Percentiles rank a stretch among this genome's conserved stretches.
These are phyloP conservation scores for Anoplopoma fimbria DNA, from an alignment of 2,113 vertebrate genomes.

Conservation along the genomic window DNA sequence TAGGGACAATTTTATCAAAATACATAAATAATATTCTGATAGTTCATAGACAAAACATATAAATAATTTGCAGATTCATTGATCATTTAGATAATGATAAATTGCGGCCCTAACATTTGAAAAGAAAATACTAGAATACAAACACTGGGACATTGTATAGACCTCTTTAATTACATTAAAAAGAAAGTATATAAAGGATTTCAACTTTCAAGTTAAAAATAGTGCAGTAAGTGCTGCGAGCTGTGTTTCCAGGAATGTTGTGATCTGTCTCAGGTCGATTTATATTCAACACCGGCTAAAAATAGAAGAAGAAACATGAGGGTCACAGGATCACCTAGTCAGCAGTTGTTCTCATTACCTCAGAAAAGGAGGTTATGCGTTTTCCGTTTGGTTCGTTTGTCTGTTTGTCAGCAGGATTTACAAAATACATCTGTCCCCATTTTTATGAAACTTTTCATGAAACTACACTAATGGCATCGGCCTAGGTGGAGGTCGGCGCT, in stretches of 20 bases:
- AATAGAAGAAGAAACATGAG: not conserved
- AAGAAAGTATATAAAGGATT: not conserved
- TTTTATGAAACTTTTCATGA: too few relatives aligned
- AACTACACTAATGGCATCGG: too few relatives aligned
- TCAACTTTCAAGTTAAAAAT: not conserved
- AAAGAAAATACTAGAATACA: not conserved
- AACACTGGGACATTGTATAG: not conserved
- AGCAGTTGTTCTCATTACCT: not conserved
- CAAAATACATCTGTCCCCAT: too few relatives aligned
- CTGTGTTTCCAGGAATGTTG: slow-evolving; percentile 17
- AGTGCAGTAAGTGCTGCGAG: not conserved
- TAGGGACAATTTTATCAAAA: not conserved
- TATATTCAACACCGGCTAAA: not conserved
- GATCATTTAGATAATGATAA: not conserved
- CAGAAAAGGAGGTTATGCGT: not conserved
- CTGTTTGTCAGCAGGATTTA: too few relatives aligned
- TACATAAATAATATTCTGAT: not conserved
- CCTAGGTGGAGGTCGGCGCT: too few relatives aligned
- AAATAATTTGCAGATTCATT: not conserved
- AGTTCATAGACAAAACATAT: not conserved
- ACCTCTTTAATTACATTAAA: not conserved
- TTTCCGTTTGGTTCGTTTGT: too few relatives aligned
- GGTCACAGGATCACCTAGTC: not conserved
- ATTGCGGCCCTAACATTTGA: not conserved
- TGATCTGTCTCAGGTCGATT: slow-evolving; percentile 23